Evolutionary conservation across 2,797 vertebrate species (phyloP), one percentile per base, ranked within the genome.

Genomic region (Eulemur coronatus): DNA sequence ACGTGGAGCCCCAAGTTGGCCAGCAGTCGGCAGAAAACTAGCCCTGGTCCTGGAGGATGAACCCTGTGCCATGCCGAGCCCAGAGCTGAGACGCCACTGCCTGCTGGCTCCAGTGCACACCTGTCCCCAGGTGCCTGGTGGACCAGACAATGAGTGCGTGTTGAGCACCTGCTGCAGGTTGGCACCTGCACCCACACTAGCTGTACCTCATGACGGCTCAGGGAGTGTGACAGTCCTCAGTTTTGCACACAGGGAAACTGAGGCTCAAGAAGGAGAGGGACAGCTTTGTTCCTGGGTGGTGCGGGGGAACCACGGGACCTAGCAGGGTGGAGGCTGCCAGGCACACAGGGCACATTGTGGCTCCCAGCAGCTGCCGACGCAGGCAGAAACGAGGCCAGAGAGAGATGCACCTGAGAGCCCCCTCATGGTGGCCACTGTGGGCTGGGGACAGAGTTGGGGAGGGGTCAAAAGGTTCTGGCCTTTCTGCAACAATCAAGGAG

Each of bases 131-230:
- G 35, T 20, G 65, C n/a, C 20, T 3, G 0, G 4, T 2, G 35
- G 35, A 15, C 65, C 14, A 57, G 41, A 73, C 75, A 12, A 5
- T 1, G 11, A 33, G 4, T 14, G 5, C 0, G 2, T 1, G 20
- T 48, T 5, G 46, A 43, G 30, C 33, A 5, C 22, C 14, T 5
- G 7, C 38, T 11, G 5, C 6, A 2, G 0, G 38, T 33, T 0
- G 35, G 28, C 67, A 15, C 20, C 0, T n/a, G 15, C 15, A 4
- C 43, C 43, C 4, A 41, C 10, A 0, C 8, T 2, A 1, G 22
- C 46, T 5, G 9, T 13, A 15, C 50, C 17, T 28, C 52, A 2
- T 0, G 0, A 12, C 0, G 1, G 33, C n/a, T 57, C 55, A 7
- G 50, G 84, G 9, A 15, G 48, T 2, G 0, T 3, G 1, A 14